A percentile compares a stretch with the other conserved stretches of the same genome.
Conservation (phyloP, 2,797 vertebrate species). For the Takifugu rubripes region DNA sequence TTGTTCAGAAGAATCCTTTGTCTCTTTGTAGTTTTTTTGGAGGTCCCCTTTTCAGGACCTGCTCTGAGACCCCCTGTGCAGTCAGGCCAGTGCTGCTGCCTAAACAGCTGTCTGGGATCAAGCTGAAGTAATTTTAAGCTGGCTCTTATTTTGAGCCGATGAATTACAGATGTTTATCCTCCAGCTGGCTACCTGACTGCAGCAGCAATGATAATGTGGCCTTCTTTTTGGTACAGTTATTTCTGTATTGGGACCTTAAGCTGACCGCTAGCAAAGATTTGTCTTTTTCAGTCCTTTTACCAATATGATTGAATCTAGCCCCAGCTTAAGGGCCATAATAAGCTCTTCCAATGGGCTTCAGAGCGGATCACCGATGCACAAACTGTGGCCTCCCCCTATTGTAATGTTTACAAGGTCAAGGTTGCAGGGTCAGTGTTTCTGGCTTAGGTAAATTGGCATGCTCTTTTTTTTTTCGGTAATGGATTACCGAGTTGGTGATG, state of each 20-base stretch:
- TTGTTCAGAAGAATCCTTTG: conserved; percentile 71
- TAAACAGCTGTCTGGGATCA: conserved; percentile 74
- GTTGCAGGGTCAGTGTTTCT: conserved; percentile 71
- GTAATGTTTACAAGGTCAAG: conserved; percentile 77
- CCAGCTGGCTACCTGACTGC: conserved; percentile 36
- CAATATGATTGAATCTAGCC: conserved; percentile 61
- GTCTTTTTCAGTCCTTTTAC: conserved; percentile 46
- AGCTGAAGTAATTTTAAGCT: conserved; percentile 67
- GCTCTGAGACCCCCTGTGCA: conserved; percentile 62
- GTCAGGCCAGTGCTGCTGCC: conserved; percentile 54
- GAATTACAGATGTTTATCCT: conserved; percentile 76
- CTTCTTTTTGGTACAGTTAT: conserved; percentile 41
- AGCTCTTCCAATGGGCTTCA: conserved; percentile 49
- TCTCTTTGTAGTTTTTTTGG: conserved; percentile 65
- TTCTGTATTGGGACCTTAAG: conserved; percentile 50
- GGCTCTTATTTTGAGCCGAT: conserved; percentile 55
- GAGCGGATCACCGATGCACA: conserved; percentile 61
- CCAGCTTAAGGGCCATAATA: conserved; percentile 56
- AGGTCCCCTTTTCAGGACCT: conserved; percentile 68
- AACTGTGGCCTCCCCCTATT: conserved; percentile 55
- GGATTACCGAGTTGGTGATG: conserved; percentile 71
- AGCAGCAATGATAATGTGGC: conserved; percentile 39
- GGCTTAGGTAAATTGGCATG: conserved; percentile 72
- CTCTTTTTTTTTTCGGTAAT: conserved; percentile 66
- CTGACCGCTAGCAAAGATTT: conserved; percentile 41